Evolutionary conservation across 2,797 vertebrate genomes (phyloP), one percentile per base, ranked within the genome.

Genomic region (Carduelis carduelis): DNA sequence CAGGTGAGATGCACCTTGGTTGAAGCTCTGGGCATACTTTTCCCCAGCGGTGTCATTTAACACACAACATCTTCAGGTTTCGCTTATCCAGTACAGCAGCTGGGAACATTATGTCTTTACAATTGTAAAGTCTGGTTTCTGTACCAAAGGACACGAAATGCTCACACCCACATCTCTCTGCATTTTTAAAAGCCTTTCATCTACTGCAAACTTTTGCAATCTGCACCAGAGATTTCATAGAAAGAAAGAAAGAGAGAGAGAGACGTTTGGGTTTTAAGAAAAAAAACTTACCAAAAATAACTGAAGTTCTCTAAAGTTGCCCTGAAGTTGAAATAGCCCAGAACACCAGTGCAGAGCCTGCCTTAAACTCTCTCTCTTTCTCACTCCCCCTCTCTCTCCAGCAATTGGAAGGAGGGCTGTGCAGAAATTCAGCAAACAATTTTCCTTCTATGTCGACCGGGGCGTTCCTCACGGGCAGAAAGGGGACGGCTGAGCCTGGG

Each of bases 291-390:
- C 96, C 96, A 85, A 97, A 96, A 86, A 72, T 76, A 87, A 93
- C 74, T 89, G 94, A 97, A 96, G 96, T 97, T 97, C 91, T 95
- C 93, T 90, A 95, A 95, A 96, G 95, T 96, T 96, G 93, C 93
- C 93, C 96, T 89, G 96, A 96, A 96, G 95, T 96, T 96, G 90
- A 89, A 95, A 94, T 74, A 88, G 94, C 93, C 85, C 94, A 96
- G 91, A 93, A 83, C 90, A 87, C 90, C 93, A 82, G 50, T 50
- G 89, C 91, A 75, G 76, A 92, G 93, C 89, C 66, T 83, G 75
- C 88, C 80, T 86, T 57, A 63, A 94, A 55, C 78, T 69, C 96
- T 81, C 77, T 65, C 87, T 56, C 74, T 94, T 41, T 88, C 44
- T 13, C 78, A 83, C 81, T 80, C 77, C 71, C 85, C 50, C 89